A percentile compares a stretch with the other conserved stretches of the same genome.
phyloP scores from a whole-genome alignment of 2,888 invertebrate genomes.

The Penaeus monodon region DNA sequence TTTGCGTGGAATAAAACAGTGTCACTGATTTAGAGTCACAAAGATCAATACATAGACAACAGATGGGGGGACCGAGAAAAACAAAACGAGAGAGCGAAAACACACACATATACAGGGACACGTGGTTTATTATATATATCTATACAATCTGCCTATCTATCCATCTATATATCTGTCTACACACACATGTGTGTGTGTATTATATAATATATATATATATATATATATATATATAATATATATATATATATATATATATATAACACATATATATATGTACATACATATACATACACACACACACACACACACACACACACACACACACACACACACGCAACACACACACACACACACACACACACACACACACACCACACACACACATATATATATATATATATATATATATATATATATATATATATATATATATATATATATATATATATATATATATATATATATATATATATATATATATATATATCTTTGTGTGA shows the following conservation, averaged over 20 bases:
- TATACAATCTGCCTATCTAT: too few species aligned
- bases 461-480: not conserved
- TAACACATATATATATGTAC: not conserved
- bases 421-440: slow-evolving; percentile 5
- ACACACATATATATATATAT: not conserved
- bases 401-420: not conserved
- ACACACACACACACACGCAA: slow-evolving; percentile 27
- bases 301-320: slow-evolving; percentile 21
- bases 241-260: not conserved
- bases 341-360: slow-evolving; percentile 14
- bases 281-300: not conserved
- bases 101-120: too few species aligned
- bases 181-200: slow-evolving; percentile 9
- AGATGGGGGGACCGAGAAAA: too few species aligned
- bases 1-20: too few species aligned
- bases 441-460: not conserved
- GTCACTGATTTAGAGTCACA: too few species aligned
- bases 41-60: too few species aligned
- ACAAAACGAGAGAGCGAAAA: too few species aligned
- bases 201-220: not conserved
- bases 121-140: too few species aligned
- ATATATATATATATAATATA: slow-evolving; percentile 19
- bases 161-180: not conserved
- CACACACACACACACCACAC: slow-evolving; percentile 1
- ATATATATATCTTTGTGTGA: not conserved